phyloP scores from a whole-genome alignment of 2,888 invertebrate species.

The Dynastes hyllus region DNA sequence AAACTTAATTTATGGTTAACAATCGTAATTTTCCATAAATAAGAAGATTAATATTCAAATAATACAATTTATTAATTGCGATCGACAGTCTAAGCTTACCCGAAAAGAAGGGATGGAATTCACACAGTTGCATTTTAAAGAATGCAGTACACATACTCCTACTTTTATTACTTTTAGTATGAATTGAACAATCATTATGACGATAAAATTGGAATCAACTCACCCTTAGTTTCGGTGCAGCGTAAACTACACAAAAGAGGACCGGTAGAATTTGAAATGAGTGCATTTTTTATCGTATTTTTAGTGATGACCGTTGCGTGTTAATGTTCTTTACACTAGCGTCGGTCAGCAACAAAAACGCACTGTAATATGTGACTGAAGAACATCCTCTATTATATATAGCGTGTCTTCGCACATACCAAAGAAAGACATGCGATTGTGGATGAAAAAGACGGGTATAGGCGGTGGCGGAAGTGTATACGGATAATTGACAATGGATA shows the following conservation, averaged over 20 bases:
- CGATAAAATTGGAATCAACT: constrained; percentile 53
- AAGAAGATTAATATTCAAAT: too few species aligned
- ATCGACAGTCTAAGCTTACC: too few species aligned
- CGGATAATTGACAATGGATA: constrained; percentile 55
- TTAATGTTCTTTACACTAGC: constrained; percentile 30
- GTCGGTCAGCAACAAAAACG: constrained; percentile 36
- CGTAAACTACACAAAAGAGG: constrained; percentile 63
- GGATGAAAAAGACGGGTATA: constrained; percentile 53
- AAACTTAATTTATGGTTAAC: too few species aligned
- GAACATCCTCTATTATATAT: constrained; percentile 57
- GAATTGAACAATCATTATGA: too few species aligned
- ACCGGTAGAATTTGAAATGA: constrained; percentile 61
- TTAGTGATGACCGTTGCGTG: constrained; percentile 24
- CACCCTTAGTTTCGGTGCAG: constrained; percentile 67
- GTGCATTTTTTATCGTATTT: constrained; percentile 59
- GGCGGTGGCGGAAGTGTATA: constrained; percentile 55
- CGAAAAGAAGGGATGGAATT: too few species aligned
- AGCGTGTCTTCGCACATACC: constrained; percentile 54
- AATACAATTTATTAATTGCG: too few species aligned
- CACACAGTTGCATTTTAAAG: too few species aligned
- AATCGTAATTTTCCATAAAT: too few species aligned
- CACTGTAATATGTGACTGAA: constrained; percentile 56
- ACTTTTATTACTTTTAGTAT: too few species aligned
- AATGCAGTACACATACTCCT: too few species aligned
- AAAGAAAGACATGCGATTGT: constrained; percentile 55